Evolutionary conservation across 2,888 invertebrate species (phyloP).

Genomic region (Argyresthia goedartella): DNA sequence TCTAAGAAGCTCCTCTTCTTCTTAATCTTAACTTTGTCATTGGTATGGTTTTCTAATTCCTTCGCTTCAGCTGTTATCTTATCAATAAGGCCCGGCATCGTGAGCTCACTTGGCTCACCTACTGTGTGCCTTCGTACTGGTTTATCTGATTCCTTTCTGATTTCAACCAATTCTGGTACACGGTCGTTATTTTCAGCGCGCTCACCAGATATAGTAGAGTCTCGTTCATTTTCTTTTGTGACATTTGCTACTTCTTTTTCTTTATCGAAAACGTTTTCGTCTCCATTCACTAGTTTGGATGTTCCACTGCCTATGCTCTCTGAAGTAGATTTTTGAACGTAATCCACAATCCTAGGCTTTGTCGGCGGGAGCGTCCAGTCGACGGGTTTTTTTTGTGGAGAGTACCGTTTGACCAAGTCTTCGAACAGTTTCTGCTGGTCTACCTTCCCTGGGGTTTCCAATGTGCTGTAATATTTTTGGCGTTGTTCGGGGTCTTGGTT

Average conservation of each 20-base stretch:
- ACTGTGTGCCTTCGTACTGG: constrained; percentile 28
- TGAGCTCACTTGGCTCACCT: constrained; percentile 40
- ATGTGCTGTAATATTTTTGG: constrained; percentile 10
- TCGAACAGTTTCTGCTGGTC: constrained; percentile 60
- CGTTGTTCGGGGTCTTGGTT: constrained; percentile 35
- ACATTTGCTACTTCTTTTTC: constrained; percentile 18
- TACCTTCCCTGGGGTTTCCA: constrained; percentile 37
- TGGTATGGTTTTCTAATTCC: constrained; percentile 36
- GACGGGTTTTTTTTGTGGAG: constrained; percentile 56
- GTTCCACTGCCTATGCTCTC: constrained; percentile 32
- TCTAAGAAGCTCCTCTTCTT: constrained; percentile 62
- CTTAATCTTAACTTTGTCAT: constrained; percentile 48
- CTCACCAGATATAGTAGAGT: constrained; percentile 42
- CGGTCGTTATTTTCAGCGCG: constrained; percentile 49
- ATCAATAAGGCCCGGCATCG: constrained; percentile 52
- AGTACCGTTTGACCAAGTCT: constrained; percentile 56
- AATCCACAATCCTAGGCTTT: constrained; percentile 51
- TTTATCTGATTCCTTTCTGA: constrained; percentile 41
- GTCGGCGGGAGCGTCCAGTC: constrained; percentile 62
- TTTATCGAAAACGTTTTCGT: constrained; percentile 49
- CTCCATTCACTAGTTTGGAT: constrained; percentile 8
- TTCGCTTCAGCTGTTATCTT: constrained; percentile 53
- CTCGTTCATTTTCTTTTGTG: constrained; percentile 15
- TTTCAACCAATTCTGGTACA: constrained; percentile 44
- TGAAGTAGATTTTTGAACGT: constrained; percentile 46